Base-by-base conservation (phyloP, 2,888 invertebrate genomes). In the Stenurella melanura region DNA sequence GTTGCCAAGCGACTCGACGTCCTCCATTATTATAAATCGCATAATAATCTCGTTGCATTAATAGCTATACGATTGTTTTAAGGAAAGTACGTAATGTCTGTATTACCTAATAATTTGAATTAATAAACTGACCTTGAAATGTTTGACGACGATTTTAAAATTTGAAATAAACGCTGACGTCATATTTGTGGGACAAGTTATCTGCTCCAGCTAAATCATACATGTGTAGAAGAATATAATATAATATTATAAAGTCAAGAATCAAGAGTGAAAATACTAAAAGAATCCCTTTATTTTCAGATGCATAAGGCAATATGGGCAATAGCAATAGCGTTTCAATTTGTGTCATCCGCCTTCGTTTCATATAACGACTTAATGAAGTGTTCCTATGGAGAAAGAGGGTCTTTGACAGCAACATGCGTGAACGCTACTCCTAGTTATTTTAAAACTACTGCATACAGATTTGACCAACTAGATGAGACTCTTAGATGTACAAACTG, bases 391-490 rank as follows among this genome's bases (percentile, higher is more conserved):
- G 89, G 89, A 11, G 89, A 88, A 73, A 82, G 89, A 73, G 89
- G 89, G n/a, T 89, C 89, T 6, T 78, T 89, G 38, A 89, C 88
- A 5, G 87, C 89, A 11, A 89, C 88, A 2, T 89, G 89, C 71
- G 82, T 86, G 11, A 88, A 89, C 75, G 89, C 89, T n/a, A 86
- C 86, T 0, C 78, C 88, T 0, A 74, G 63, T 15, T 89, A 84
- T 82, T 89, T 89, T 81, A 86, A 87, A 57, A 77, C 75, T 57
- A 89, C 89, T n/a, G 82, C 84, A 6, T 89, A 89, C 79, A 81
- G 88, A 76, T 89, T 89, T 77, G 89, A 89, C 78, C 88, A 88
- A 75, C 81, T 89, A 58, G 89, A 89, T 80, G 89, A 89, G 82
- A 88, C 88, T 0, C 79, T 89, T 1, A 81, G 84, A 18, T 89